Base-by-base conservation (phyloP, 1,140 invertebrate species). In the Euglossa dilemma region DNA sequence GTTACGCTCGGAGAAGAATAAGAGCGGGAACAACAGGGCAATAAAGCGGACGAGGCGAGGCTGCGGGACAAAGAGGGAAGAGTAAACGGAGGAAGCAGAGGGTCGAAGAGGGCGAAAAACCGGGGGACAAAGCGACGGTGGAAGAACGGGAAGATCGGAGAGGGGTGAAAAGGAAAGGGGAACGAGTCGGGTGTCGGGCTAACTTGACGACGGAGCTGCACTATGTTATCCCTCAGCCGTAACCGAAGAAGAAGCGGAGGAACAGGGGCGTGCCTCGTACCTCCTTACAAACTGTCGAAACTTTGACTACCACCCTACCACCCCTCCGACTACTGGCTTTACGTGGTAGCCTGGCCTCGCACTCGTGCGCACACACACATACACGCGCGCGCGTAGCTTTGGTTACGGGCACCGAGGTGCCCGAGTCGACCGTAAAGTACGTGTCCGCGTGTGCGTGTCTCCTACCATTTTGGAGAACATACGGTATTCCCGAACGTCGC, bases 181-280 rank as follows among this genome's bases (percentile, higher is more conserved):
- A 25, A 28, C 20, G 74, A 63, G 71, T 64, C 43, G 56, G 82
- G 81, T 85, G 86, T 85, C 88, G 82, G 54, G 76, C 64, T 89
- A 91, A 91, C 88, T 90, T 86, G 84, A 87, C 83, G 80, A 87
- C 89, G 84, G 76, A 82, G 88, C 71, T 82, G 90, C 82, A 90
- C 89, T 91, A 89, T 83, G 90, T 91, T 91, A 91, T 91, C 86
- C 89, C 86, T 91, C 81, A 84, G 74, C 89, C 90, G 90, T 91
- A 90, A 90, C 90, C 89, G 84, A 89, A 90, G 90, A 87, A 91
- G 87, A 88, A 87, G 83, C 78, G 64, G 76, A 87, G 84, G 50
- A 71, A 83, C 54, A 63, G 84, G 72, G 80, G 80, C 85, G 83
- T 85, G 84, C 64, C 80, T 80, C 67, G 80, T 87, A 84, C 88